Percentiles rank a stretch among this genome's conserved stretches.
phyloP scores from a whole-genome alignment of 2,797 vertebrate species.

The Hipposideros larvatus region DNA sequence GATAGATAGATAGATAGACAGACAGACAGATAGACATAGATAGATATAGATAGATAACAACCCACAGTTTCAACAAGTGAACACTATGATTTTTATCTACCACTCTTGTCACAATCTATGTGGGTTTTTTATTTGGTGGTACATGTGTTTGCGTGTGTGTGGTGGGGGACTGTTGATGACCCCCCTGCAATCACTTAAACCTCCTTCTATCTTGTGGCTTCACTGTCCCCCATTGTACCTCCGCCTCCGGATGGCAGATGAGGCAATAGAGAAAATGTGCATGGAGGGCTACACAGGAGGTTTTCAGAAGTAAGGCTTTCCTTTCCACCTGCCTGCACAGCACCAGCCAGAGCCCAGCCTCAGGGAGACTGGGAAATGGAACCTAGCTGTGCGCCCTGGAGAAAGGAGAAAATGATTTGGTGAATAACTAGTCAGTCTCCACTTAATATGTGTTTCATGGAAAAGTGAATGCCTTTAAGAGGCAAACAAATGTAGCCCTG shows the following conservation, averaged over 20 bases:
- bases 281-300: neutral
- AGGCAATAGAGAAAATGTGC: neutral
- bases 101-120: neutral
- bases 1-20: too few species aligned
- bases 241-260: neutral
- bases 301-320: neutral
- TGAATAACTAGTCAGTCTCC: neutral
- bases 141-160: accelerated
- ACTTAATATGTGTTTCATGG: neutral
- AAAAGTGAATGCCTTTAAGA: neutral
- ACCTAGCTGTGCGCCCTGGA: neutral
- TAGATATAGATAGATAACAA: too few species aligned
- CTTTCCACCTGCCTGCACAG: neutral
- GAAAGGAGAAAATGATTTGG: neutral
- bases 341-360: neutral
- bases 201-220: neutral
- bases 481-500: neutral
- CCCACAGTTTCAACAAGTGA: neutral
- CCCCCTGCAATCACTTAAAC: neutral
- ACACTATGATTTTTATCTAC: neutral
- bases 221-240: neutral
- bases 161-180: accelerated
- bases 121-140: neutral
- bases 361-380: neutral
- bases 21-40: too few species aligned